Percentiles rank a stretch among this genome's conserved stretches.
phyloP scores from a whole-genome alignment of 2,113 vertebrate species.

The Stomatorhinus ivindoensis region DNA sequence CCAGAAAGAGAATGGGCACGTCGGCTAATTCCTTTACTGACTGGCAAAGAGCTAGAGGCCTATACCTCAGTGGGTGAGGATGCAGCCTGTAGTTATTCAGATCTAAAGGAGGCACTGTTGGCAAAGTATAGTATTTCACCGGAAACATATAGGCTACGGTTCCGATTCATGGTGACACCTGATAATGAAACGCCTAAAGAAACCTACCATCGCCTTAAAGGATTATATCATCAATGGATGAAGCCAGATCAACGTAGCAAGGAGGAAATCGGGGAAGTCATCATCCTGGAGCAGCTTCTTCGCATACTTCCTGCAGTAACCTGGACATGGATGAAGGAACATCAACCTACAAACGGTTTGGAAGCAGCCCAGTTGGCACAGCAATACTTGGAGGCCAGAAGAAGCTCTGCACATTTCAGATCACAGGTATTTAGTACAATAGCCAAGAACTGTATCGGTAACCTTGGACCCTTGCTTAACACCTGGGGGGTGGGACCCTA shows the following conservation, averaged over 20 bases:
- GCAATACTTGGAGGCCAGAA: not conserved
- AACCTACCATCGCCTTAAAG: slow-evolving; percentile 3
- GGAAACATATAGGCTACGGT: slow-evolving; percentile 7
- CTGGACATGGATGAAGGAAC: not conserved
- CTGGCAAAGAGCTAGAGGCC: slow-evolving; percentile 16
- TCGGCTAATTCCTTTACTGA: slow-evolving; percentile 1
- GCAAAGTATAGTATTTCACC: not conserved
- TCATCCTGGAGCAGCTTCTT: slow-evolving; percentile 14
- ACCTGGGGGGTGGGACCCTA: not conserved
- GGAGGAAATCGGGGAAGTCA: not conserved
- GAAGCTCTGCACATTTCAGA: not conserved
- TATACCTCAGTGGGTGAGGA: slow-evolving; percentile 8
- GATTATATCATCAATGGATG: not conserved
- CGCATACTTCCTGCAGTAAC: not conserved
- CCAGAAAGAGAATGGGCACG: slow-evolving; percentile 5
- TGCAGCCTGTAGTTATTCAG: not conserved
- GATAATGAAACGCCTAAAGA: not conserved
- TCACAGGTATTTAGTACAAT: not conserved
- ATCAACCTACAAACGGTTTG: not conserved
- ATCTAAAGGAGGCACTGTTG: slow-evolving; percentile 7
- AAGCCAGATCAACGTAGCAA: not conserved
- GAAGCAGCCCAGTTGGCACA: not conserved
- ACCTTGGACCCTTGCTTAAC: not conserved
- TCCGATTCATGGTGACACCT: not conserved
- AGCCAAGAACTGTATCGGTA: not conserved